These are phyloP conservation scores for Parelbella ahira DNA, from an alignment of 2,888 invertebrate genomes.

Conservation along the genomic window DNA sequence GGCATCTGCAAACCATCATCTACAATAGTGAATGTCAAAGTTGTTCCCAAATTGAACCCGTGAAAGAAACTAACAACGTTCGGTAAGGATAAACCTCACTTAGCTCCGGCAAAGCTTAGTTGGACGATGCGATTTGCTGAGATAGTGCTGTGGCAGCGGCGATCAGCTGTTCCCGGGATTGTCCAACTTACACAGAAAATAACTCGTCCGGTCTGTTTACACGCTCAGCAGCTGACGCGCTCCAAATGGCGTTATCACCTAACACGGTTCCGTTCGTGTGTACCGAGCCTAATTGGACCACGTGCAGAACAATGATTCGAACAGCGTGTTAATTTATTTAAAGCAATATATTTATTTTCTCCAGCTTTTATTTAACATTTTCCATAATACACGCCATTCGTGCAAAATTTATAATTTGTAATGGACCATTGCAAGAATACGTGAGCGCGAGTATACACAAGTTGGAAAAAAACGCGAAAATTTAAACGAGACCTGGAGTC, in stretches of 20 bases:
- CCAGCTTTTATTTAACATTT: neutral
- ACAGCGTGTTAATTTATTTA: no score
- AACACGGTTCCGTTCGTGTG: constrained; percentile 33
- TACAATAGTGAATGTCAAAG: neutral
- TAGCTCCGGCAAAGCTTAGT: constrained; percentile 10
- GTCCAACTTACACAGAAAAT: constrained; percentile 17
- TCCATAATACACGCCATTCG: neutral
- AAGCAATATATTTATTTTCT: no score
- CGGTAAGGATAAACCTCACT: constrained; percentile 10
- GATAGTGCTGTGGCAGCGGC: constrained; percentile 19
- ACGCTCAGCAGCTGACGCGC: constrained; percentile 11
- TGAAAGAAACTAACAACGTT: constrained; percentile 16
- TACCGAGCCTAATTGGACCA: constrained; percentile 28
- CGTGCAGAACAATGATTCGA: no score
- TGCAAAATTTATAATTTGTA: constrained; percentile 13
- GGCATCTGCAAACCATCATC: constrained; percentile 4
- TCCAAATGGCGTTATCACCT: constrained; percentile 13
- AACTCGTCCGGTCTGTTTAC: constrained; percentile 21
- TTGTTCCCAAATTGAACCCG: no score
- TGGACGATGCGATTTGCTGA: constrained; percentile 11
- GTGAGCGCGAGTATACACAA: constrained; percentile 17
- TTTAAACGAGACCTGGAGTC: constrained; percentile 16
- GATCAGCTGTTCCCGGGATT: constrained; percentile 17
- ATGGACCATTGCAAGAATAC: constrained; percentile 17
- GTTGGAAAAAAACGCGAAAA: constrained; percentile 19